Conservation (phyloP, 2,113 vertebrate genomes). For the Motacilla tschutschensis region DNA sequence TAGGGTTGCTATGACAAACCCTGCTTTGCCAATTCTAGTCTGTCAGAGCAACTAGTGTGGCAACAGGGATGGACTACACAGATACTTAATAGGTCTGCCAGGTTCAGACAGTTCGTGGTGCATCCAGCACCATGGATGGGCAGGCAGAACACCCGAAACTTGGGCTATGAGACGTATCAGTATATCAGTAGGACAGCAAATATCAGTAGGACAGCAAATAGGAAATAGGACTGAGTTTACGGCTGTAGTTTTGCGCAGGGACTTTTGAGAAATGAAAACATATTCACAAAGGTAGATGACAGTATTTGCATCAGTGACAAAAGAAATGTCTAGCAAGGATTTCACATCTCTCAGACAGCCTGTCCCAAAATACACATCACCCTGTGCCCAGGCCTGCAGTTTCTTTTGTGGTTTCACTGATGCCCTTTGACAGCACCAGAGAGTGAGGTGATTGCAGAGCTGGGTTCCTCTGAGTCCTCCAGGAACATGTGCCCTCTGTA, state of each 20-base stretch:
- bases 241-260: background rate
- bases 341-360: background rate
- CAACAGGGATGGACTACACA: too few relatives aligned
- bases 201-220: background rate
- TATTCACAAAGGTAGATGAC: fast-evolving
- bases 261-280: background rate
- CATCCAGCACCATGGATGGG: background rate
- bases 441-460: background rate
- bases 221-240: background rate
- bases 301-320: background rate
- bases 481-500: background rate
- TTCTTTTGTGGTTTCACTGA: background rate
- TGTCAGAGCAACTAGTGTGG: background rate
- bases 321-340: background rate
- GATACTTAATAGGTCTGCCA: background rate
- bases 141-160: background rate
- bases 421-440: background rate
- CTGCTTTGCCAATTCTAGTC: background rate
- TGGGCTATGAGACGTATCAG: background rate
- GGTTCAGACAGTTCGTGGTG: background rate
- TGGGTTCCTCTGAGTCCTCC: background rate
- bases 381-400: background rate
- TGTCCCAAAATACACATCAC: background rate
- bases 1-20: background rate
- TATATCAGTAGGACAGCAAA: background rate